Conservation (phyloP, 2,888 invertebrate genomes). For the Girardia tigrina region DNA sequence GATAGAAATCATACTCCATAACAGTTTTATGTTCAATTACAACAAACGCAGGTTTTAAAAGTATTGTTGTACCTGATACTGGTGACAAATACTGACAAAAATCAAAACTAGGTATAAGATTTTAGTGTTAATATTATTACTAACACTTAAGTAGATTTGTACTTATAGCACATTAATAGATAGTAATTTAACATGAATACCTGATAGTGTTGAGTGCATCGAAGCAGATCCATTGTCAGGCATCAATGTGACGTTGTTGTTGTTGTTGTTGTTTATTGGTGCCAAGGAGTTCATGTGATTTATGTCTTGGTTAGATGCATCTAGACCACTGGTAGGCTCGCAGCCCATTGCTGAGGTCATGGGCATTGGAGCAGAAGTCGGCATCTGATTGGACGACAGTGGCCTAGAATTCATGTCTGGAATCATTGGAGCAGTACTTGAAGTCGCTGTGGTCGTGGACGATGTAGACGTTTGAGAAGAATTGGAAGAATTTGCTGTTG, state of each 20-base stretch:
- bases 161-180: not conserved
- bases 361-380: not conserved
- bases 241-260: not conserved
- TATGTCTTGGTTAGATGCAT: not conserved
- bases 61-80: too few relatives aligned
- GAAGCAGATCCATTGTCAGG: not conserved
- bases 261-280: not conserved
- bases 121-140: not conserved
- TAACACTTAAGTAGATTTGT: not conserved
- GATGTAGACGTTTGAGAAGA: conserved; percentile 6
- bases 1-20: not conserved
- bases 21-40: too few relatives aligned
- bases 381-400: conserved; percentile 3
- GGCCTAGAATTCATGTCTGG: conserved; percentile 4
- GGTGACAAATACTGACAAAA: too few relatives aligned
- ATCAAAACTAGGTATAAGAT: too few relatives aligned
- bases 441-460: not conserved
- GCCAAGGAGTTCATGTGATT: not conserved
- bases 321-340: not conserved
- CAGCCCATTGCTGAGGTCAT: conserved; percentile 10
- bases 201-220: conserved; percentile 19
- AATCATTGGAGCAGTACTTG: not conserved
- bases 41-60: too few relatives aligned
- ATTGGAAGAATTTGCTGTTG: not conserved
- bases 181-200: conserved; percentile 5